Evolutionary conservation across 2,797 vertebrate genomes (phyloP).

Genomic region (Eospalax fontanierii): DNA sequence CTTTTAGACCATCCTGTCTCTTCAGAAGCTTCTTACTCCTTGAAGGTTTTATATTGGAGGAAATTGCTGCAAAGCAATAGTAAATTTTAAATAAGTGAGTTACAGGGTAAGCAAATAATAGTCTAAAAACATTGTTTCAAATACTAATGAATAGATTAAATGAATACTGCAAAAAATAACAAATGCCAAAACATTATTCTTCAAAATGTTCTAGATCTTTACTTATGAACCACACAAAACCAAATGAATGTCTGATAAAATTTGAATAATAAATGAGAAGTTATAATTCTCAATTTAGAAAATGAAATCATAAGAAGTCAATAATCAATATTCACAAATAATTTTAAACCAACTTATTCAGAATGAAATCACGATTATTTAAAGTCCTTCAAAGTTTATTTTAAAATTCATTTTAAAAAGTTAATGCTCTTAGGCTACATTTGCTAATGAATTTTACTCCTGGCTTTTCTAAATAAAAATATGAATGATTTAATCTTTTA

Average conservation of each 20-base stretch:
- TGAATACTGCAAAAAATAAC: background rate
- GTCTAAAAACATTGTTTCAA: background rate
- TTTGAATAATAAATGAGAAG: background rate
- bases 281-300: background rate
- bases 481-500: background rate
- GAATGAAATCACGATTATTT: background rate
- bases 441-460: slow-evolving; percentile 6
- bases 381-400: background rate
- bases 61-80: too few species aligned
- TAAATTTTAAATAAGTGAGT: too few species aligned
- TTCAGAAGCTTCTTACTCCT: too few species aligned
- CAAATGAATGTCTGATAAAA: background rate
- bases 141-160: background rate
- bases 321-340: background rate
- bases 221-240: background rate
- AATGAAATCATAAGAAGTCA: background rate
- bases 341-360: background rate
- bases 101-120: background rate
- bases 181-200: background rate
- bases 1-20: too few species aligned
- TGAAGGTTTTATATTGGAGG: too few species aligned
- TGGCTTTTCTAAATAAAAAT: background rate
- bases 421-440: background rate
- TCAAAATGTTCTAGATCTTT: background rate
- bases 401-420: slow-evolving; percentile 25